Base-by-base conservation (phyloP, 2,888 invertebrate species). In the Monopis laevigella region DNA sequence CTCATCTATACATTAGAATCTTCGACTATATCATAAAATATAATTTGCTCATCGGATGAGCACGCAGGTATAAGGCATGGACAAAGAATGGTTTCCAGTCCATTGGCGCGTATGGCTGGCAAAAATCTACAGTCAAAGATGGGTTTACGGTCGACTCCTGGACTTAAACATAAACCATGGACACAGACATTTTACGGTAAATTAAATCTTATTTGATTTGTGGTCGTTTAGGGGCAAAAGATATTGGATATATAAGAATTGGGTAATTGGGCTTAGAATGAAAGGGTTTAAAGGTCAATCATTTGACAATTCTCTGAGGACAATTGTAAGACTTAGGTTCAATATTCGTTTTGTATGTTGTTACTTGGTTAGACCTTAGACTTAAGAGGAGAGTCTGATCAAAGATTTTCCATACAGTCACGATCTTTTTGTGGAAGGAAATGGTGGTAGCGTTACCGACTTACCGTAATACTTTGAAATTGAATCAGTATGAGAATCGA, bases 61-160 rank as follows among this genome's bases (percentile, higher is more conserved):
- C 34, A 34, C 16, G 17, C 17, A 34, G 16, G 16, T 16, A 12
- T 29, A 39, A n/a, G 26, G 12, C 11, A 39, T 16, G 17, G 17
- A 34, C 14, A 34, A 34, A 12, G 11, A 40, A 50, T 42, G 45
- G 45, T 55, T 59, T 63, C 56, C 57, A 39, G 48, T 30, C 39
- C 62, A 59, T 7, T 57, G 62, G 45, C 11, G 43, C 24, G 53
- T 40, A 39, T 13, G 39, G 32, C 45, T 48, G 42, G 52, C 51
- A 55, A 56, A 61, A 59, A 54, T 57, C 57, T n/a, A 11, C 51
- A 46, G 56, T 56, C 56, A 60, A 56, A 63, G 54, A 55, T 62
- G 50, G 51, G 47, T 54, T 44, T 30, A 41, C 49, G 40, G 36
- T 36, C 21, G 36, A 36, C 11, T 36, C 3, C n/a, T 12, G 12